phyloP scores from a whole-genome alignment of 2,113 vertebrate genomes.

The Oncorhynchus masou region DNA sequence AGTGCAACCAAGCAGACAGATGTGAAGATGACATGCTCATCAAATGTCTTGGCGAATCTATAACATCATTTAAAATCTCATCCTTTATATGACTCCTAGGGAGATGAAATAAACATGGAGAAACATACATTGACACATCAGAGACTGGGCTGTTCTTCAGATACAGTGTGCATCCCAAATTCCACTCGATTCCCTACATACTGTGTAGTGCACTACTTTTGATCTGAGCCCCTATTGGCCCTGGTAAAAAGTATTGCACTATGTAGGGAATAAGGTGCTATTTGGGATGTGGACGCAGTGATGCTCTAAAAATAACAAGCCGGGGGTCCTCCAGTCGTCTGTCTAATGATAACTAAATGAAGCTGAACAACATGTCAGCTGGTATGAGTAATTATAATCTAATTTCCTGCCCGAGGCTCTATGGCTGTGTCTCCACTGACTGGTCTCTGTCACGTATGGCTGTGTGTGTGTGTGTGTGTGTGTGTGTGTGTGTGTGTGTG shows the following conservation, averaged over 20 bases:
- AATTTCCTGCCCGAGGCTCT: not conserved
- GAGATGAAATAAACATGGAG: not conserved
- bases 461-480: not conserved
- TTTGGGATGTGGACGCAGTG: too few species aligned
- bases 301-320: too few species aligned
- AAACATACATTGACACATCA: not conserved
- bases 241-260: too few species aligned
- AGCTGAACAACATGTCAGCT: not conserved
- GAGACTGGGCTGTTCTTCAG: not conserved
- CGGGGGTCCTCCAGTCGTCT: not conserved
- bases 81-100: not conserved
- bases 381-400: not conserved
- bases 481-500: constrained; percentile 8
- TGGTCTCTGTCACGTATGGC: not conserved
- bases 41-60: not conserved
- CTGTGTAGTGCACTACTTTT: too few species aligned
- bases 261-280: too few species aligned
- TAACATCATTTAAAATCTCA: not conserved
- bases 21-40: not conserved
- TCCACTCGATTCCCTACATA: too few species aligned
- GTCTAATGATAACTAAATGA: constrained; percentile 6
- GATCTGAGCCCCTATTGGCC: too few species aligned
- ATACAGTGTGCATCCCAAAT: not conserved
- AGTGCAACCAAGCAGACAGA: not conserved
- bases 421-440: not conserved